Percentiles rank a stretch among this genome's conserved stretches.
phyloP scores from a whole-genome alignment of 92 coral and sea anemone species.

The Umimayanthus kanabou region DNA sequence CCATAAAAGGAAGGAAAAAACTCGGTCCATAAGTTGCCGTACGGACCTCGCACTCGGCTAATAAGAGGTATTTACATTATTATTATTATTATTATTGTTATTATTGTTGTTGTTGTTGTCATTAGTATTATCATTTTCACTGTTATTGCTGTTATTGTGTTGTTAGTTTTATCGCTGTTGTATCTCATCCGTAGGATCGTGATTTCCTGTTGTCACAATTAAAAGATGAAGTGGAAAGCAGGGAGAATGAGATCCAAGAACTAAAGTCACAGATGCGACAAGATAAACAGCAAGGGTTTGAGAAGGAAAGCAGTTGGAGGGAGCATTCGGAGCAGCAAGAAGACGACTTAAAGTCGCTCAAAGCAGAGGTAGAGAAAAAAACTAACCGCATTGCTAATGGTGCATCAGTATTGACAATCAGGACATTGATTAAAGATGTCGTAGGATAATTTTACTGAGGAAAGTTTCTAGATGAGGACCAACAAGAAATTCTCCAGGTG shows the following conservation, averaged over 20 bases:
- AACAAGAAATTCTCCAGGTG: neutral
- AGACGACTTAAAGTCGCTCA: slow-evolving; percentile 51
- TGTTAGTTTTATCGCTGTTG: too few relatives aligned
- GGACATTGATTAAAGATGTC: neutral
- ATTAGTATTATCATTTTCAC: too few relatives aligned
- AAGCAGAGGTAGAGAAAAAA: slow-evolving; percentile 60
- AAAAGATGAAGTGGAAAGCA: slow-evolving; percentile 62
- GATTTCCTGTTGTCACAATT: slow-evolving; percentile 56
- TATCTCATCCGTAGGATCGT: too few relatives aligned
- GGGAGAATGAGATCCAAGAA: slow-evolving; percentile 67
- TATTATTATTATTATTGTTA: too few relatives aligned
- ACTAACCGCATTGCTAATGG: neutral
- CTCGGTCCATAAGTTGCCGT: too few relatives aligned
- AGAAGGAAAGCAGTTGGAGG: slow-evolving; percentile 70
- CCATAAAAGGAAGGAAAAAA: too few relatives aligned
- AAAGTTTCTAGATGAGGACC: neutral
- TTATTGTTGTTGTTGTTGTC: too few relatives aligned
- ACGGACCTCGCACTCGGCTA: too few relatives aligned
- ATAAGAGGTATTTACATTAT: too few relatives aligned
- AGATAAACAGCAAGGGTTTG: slow-evolving; percentile 76
- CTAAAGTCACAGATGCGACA: slow-evolving; percentile 73
- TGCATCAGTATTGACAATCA: neutral
- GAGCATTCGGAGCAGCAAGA: slow-evolving; percentile 70
- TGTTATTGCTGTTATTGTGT: too few relatives aligned
- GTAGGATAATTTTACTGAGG: neutral